Base-by-base conservation (phyloP, 2,113 vertebrate species). In the Plecturocebus donacophilus region DNA sequence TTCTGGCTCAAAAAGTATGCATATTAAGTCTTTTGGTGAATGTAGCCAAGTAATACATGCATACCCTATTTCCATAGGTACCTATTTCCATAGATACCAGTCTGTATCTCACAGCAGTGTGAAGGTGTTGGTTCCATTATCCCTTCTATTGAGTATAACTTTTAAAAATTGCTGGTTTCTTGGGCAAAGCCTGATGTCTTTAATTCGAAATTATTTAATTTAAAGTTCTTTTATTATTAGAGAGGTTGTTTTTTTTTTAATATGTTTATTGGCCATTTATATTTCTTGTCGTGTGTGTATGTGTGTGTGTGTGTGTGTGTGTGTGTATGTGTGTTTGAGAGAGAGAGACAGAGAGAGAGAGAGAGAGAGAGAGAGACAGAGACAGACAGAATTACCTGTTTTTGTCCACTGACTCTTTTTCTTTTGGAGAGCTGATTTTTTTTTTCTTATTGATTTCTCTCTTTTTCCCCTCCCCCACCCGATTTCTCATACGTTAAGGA, bases 181-280 rank as follows among this genome's bases (percentile, higher is more conserved):
- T 88, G 32, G 77, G 13, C 32, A 83, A 80, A 83, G 77, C 25
- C 30, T 84, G 35, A 9, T 70, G 35, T 56, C 54, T 47, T 47
- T 88, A 27, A 38, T 70, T 68, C n/a, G 17, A 52, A 87, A 56
- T 68, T 77, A 49, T 75, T 73, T 73, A 54, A 45, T 25, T 89
- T 75, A 83, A 76, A 32, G n/a, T 90, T 54, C 38, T 83, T 56
- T 89, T 64, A 25, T 82, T 83, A 88, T 70, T 82, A 23, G 38
- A 11, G 75, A 23, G 6, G 16, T 87, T 80, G 25, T 66, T 47
- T 91, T 58, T 66, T 45, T 86, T 71, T 90, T 86, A 54, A 11
- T 64, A 45, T 87, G 27, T 83, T 76, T 87, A 49, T 64, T 88
- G n/a, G 23, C 17, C 61, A 79, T 95, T 76, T 91, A 52, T 95